Base-by-base conservation (phyloP, 2,113 vertebrate species). In the Fulica atra region DNA sequence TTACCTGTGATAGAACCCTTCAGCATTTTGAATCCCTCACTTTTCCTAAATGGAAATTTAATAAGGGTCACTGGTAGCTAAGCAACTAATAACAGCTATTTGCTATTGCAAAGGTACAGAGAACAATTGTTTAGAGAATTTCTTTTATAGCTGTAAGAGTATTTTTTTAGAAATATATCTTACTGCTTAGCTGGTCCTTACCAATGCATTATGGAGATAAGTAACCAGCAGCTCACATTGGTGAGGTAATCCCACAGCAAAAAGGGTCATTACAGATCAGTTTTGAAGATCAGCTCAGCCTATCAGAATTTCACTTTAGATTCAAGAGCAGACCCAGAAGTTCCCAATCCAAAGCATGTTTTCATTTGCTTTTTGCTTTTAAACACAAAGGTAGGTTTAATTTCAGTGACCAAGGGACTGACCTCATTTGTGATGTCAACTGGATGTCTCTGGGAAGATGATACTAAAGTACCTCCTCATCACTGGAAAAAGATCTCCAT, bases 51-150 rank as follows among this genome's bases (percentile, higher is more conserved):
- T 61, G 74, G 94, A 91, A 95, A 81, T 86, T 81, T 90, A 92
- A 84, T 72, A 92, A 90, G 82, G 93, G 95, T 94, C 95, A 95
- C 72, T 38, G 68, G 97, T 97, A 97, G 87, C 97, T 91, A 96
- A 83, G 97, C 97, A 97, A 97, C 97, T 95, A 94, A 72, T 91
- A 93, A 88, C 84, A 88, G 88, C 85, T 95, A 46, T 87, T 86
- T 64, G 33, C 38, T 69, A 77, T 84, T 8, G 64, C 81, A 68
- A 38, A 92, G 91, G 79, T 79, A 78, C 73, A 91, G 46, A 60
- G 70, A 96, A 88, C 86, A 74, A 66, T 68, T 70, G 85, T 66
- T 84, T 4, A n/a, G 66, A n/a, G 66, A 38, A 33, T 59, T 94
- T 86, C 76, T 93, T 85, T 87, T 40, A 19, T 3, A 80, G 76